Evolutionary conservation across 2,888 invertebrate genomes (phyloP).

Genomic region (Dione vanillae): DNA sequence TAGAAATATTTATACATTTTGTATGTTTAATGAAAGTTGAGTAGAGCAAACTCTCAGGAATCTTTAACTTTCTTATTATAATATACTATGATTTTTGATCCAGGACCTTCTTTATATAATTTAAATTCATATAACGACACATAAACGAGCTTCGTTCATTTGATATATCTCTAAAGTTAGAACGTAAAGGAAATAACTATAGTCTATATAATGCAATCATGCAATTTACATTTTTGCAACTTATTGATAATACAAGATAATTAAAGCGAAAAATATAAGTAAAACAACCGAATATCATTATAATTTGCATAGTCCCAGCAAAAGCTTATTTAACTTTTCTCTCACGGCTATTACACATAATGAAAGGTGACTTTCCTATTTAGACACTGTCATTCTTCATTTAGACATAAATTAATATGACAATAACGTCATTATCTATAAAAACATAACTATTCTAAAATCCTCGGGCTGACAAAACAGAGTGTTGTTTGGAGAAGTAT

Average conservation of each 20-base stretch:
- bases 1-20: no score
- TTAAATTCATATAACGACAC: no score
- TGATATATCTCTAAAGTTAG: no score
- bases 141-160: no score
- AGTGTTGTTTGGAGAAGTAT: not conserved
- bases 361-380: conserved; percentile 7
- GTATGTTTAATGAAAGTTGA: no score
- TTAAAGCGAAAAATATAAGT: not conserved
- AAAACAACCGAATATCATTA: not conserved
- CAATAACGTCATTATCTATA: not conserved
- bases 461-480: not conserved
- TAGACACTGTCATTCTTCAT: conserved; percentile 17
- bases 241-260: not conserved
- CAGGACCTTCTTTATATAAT: no score
- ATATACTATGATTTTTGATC: no score
- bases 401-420: conserved; percentile 11
- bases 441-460: not conserved
- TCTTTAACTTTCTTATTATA: no score
- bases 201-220: no score
- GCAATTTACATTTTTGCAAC: no score
- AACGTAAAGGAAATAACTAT: no score
- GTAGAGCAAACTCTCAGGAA: no score
- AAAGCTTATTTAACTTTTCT: conserved; percentile 4
- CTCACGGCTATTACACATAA: conserved; percentile 9
- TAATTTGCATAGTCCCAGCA: conserved; percentile 1